phyloP scores from a whole-genome alignment of 2,888 invertebrate species.

The Eupeodes luniger region DNA sequence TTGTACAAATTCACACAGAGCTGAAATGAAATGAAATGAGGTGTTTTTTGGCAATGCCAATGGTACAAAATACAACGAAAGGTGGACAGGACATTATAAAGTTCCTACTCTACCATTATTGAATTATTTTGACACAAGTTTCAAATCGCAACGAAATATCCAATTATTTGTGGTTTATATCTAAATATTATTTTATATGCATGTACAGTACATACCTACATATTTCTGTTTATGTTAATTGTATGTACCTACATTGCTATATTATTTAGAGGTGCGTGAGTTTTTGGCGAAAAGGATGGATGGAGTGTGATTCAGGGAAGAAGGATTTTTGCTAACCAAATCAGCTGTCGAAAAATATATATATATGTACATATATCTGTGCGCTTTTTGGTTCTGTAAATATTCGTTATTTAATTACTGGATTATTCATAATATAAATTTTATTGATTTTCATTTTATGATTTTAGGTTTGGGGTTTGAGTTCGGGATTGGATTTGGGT shows the following conservation, averaged over 20 bases:
- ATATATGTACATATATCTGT: background rate
- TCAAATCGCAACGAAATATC: slow-evolving; percentile 51
- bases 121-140: slow-evolving; percentile 63
- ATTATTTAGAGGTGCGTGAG: background rate
- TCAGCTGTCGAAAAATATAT: slow-evolving; percentile 29
- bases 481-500: too few relatives aligned
- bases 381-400: slow-evolving; percentile 31
- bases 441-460: slow-evolving; percentile 51
- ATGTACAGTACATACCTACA: too few relatives aligned
- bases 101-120: slow-evolving; percentile 36
- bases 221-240: too few relatives aligned
- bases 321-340: slow-evolving; percentile 35
- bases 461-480: background rate
- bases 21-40: slow-evolving; percentile 11
- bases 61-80: background rate
- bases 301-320: background rate
- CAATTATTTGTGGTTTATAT: slow-evolving; percentile 67
- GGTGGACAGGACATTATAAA: background rate
- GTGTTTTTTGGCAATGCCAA: background rate
- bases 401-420: slow-evolving; percentile 65
- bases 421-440: slow-evolving; percentile 55
- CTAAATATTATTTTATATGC: slow-evolving; percentile 42
- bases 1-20: slow-evolving; percentile 14
- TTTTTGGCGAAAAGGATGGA: background rate
- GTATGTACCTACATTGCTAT: too few relatives aligned